A percentile compares a stretch with the other conserved stretches of the same genome.
Conservation (phyloP, 2,888 invertebrate species). For the Leptopterna dolabrata region DNA sequence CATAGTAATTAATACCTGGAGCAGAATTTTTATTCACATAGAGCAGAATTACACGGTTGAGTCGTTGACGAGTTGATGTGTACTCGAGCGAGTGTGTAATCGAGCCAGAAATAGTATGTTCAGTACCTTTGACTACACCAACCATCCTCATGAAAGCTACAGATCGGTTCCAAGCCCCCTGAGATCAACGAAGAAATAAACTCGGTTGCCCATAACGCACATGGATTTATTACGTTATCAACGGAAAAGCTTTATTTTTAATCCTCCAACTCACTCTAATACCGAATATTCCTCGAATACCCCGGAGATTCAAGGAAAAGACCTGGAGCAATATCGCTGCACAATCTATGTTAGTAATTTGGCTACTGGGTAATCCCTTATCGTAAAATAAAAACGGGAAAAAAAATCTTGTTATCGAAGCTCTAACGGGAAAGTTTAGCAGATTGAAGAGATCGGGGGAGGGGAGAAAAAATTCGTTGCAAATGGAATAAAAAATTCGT, state of each 20-base stretch:
- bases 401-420: constrained; percentile 29
- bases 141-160: too few relatives aligned
- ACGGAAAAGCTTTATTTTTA: neutral
- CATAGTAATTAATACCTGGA: too few relatives aligned
- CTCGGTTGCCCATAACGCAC: neutral
- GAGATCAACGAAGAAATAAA: neutral
- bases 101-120: too few relatives aligned
- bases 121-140: too few relatives aligned
- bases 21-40: too few relatives aligned
- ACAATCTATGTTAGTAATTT: constrained; percentile 27
- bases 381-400: neutral
- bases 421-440: neutral
- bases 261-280: neutral
- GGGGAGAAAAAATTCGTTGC: constrained; percentile 25
- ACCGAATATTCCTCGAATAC: neutral
- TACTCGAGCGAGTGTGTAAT: too few relatives aligned
- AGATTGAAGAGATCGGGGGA: constrained; percentile 14
- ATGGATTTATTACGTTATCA: neutral
- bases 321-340: neutral
- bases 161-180: too few relatives aligned
- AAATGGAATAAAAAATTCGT: constrained; percentile 42
- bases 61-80: too few relatives aligned
- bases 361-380: constrained; percentile 3
- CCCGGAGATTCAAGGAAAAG: neutral
- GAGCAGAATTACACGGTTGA: too few relatives aligned